Evolutionary conservation across 2,797 vertebrate species (phyloP).

Genomic region (Leuciscus waleckii): DNA sequence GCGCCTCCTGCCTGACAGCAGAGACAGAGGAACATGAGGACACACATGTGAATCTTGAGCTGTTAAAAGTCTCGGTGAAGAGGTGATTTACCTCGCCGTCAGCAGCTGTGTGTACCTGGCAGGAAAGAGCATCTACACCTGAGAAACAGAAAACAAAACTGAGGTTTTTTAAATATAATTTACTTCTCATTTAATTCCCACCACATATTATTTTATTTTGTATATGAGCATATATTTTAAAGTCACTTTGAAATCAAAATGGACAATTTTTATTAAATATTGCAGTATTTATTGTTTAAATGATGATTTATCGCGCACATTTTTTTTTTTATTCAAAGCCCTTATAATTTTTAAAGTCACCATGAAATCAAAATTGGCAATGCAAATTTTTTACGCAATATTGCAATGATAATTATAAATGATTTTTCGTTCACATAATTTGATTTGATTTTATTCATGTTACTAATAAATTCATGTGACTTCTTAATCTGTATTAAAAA

Average conservation of each 20-base stretch:
- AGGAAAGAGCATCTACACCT: constrained; percentile 36
- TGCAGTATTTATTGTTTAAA: neutral
- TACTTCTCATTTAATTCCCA: neutral
- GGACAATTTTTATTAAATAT: neutral
- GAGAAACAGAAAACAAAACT: neutral
- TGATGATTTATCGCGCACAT: neutral
- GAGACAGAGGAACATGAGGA: constrained; percentile 24
- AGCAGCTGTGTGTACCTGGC: constrained; percentile 36
- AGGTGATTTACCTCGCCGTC: constrained; percentile 40
- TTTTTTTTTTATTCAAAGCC: neutral
- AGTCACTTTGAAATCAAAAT: neutral
- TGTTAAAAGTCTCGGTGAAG: neutral
- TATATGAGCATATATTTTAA: neutral
- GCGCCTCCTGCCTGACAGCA: constrained; percentile 75
- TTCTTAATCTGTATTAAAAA: neutral
- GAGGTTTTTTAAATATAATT: neutral
- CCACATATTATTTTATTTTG: neutral
- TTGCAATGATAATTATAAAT: neutral
- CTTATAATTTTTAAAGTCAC: neutral
- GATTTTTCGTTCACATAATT: neutral
- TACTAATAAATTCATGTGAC: too few species aligned
- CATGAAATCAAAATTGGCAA: neutral
- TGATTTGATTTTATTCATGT: too few species aligned
- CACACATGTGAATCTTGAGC: neutral
- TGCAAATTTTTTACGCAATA: neutral